Evolutionary conservation across 2,113 vertebrate genomes (phyloP).

Genomic region (Chloroceryle aenea): DNA sequence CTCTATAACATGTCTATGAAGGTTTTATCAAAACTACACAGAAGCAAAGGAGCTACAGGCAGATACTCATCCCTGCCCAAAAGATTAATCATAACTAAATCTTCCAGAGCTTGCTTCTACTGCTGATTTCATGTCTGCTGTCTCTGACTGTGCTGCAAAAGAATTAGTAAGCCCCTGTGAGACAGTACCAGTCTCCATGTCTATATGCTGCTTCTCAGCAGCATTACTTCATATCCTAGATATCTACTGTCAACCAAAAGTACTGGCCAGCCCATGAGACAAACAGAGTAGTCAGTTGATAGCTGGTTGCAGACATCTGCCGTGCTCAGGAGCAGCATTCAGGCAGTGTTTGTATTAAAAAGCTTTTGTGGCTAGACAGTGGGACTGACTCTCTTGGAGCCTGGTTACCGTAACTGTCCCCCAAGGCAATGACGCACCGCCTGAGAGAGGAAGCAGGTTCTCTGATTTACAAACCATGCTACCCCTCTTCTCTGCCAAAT

Average conservation of each 20-base stretch:
- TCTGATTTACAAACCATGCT: slow-evolving; percentile 67
- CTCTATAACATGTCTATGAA: not conserved
- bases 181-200: not conserved
- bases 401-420: slow-evolving; percentile 42
- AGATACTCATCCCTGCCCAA: not conserved
- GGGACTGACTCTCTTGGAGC: slow-evolving; percentile 31
- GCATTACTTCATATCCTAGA: slow-evolving; percentile 54
- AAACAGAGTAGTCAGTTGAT: not conserved
- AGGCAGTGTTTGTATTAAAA: slow-evolving; percentile 53
- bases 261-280: not conserved
- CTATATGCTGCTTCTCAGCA: slow-evolving; percentile 1
- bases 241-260: slow-evolving; percentile 6
- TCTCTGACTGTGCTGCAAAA: not conserved
- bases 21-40: not conserved
- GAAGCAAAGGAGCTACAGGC: not conserved
- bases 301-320: slow-evolving; percentile 55
- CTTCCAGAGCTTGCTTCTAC: not conserved
- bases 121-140: slow-evolving; percentile 15
- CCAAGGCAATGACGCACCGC: slow-evolving; percentile 54
- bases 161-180: slow-evolving; percentile 7
- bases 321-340: not conserved
- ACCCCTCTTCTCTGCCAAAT: slow-evolving; percentile 4
- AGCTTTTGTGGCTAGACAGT: slow-evolving; percentile 53
- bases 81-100: slow-evolving; percentile 11
- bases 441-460: slow-evolving; percentile 60